Conservation (phyloP, 1,140 invertebrate species). For the Bombus cullumanus region DNA sequence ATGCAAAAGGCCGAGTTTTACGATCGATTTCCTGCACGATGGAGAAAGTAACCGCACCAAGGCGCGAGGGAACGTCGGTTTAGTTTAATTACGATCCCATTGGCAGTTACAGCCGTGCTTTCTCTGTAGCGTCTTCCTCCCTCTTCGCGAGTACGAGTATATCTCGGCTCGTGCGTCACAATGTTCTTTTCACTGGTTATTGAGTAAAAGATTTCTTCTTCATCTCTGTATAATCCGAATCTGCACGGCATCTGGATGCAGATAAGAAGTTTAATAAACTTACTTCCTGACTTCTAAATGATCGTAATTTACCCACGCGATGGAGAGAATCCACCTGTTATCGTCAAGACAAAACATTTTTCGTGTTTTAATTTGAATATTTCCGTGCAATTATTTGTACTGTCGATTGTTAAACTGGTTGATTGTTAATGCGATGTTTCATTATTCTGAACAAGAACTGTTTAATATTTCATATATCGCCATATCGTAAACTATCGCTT, state of each 20-base stretch:
- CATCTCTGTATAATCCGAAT: background rate
- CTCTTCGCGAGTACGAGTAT: slow-evolving; percentile 3
- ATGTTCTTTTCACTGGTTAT: slow-evolving; percentile 29
- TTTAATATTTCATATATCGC: too few relatives aligned
- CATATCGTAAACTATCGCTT: background rate
- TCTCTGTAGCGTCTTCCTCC: slow-evolving; percentile 27
- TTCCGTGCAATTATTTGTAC: background rate
- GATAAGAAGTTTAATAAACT: slow-evolving; percentile 17
- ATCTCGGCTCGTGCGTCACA: slow-evolving; percentile 43
- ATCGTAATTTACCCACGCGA: background rate
- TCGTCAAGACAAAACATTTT: background rate
- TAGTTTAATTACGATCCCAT: slow-evolving; percentile 11
- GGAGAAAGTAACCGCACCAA: slow-evolving; percentile 25
- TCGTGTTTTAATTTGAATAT: background rate
- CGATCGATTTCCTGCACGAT: slow-evolving; percentile 26
- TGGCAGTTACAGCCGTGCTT: background rate
- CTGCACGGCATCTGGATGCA: slow-evolving; percentile 23
- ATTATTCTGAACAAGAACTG: background rate
- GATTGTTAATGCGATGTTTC: background rate
- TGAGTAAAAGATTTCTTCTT: background rate
- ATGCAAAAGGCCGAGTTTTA: slow-evolving; percentile 1
- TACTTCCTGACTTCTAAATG: background rate
- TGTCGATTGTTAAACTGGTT: background rate
- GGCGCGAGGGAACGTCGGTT: slow-evolving; percentile 24
- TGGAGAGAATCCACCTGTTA: background rate